phyloP scores from a whole-genome alignment of 2,113 vertebrate species.

The Petaurus breviceps region DNA sequence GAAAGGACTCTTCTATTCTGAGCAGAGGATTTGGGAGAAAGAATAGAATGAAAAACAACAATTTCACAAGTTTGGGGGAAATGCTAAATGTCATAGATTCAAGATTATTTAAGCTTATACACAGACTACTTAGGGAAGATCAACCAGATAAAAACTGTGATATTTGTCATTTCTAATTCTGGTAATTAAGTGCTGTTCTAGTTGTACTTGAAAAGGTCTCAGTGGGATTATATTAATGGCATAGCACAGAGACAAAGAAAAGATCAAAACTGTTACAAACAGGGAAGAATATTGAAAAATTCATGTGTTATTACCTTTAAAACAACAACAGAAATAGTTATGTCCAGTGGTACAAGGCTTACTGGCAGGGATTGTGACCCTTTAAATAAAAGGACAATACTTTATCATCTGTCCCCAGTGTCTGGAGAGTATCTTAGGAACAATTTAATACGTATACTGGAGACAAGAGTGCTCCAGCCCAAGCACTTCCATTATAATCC shows the following conservation, averaged over 20 bases:
- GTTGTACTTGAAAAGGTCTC: constrained; percentile 84
- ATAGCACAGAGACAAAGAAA: constrained; percentile 85
- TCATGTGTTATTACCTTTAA: constrained; percentile 75
- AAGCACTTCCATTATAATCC: not conserved
- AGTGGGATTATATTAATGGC: constrained; percentile 85
- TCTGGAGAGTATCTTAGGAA: constrained; percentile 48
- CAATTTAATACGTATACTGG: not conserved
- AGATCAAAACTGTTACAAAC: constrained; percentile 83
- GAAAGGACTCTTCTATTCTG: constrained; percentile 41
- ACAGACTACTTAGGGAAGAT: constrained; percentile 81
- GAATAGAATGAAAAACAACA: constrained; percentile 36
- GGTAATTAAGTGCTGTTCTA: constrained; percentile 86
- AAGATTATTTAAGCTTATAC: constrained; percentile 85
- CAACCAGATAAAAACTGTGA: constrained; percentile 83
- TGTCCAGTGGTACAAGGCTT: constrained; percentile 50
- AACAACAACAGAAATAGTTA: not conserved
- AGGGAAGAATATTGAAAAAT: constrained; percentile 82
- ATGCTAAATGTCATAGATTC: constrained; percentile 81
- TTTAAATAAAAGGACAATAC: constrained; percentile 29
- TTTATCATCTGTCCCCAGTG: constrained; percentile 27
- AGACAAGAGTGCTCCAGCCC: not conserved
- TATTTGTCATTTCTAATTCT: constrained; percentile 87
- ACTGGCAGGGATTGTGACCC: constrained; percentile 54
- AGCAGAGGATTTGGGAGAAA: constrained; percentile 65
- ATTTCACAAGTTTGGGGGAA: constrained; percentile 74